phyloP scores from a whole-genome alignment of 2,113 vertebrate species.

The Corapipo altera region DNA sequence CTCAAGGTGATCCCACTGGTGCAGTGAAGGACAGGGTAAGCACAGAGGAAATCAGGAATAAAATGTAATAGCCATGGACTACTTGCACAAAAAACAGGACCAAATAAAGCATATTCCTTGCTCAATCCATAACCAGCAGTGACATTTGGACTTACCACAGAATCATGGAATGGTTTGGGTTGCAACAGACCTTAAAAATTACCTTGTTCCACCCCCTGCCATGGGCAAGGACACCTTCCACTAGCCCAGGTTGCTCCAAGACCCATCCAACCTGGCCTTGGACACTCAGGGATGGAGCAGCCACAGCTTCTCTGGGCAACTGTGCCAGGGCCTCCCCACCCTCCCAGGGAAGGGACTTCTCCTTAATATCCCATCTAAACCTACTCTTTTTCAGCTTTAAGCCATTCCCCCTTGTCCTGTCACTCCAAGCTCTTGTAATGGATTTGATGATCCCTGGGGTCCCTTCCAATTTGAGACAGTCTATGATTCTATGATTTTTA shows the following conservation, averaged over 20 bases:
- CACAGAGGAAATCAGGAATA: neutral
- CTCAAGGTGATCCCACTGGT: neutral
- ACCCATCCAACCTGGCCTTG: neutral
- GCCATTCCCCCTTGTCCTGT: neutral
- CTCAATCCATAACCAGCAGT: neutral
- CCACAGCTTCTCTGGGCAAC: neutral
- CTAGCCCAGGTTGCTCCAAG: neutral
- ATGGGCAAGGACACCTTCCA: neutral
- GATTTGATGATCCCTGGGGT: neutral
- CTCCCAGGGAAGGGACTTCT: neutral
- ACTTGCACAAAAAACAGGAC: neutral
- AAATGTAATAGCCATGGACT: neutral
- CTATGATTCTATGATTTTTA: neutral
- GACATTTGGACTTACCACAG: neutral
- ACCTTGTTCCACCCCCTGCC: neutral
- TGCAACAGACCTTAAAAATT: neutral
- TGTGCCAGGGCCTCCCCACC: neutral
- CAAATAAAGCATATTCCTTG: neutral
- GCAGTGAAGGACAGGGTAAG: neutral
- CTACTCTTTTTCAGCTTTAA: neutral
- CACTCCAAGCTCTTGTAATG: neutral
- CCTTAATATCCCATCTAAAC: neutral
- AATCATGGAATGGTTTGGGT: neutral
- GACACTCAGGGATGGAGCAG: neutral
- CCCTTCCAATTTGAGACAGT: neutral